Base-by-base conservation (phyloP, 2,113 vertebrate species). In the Ailurus styani region DNA sequence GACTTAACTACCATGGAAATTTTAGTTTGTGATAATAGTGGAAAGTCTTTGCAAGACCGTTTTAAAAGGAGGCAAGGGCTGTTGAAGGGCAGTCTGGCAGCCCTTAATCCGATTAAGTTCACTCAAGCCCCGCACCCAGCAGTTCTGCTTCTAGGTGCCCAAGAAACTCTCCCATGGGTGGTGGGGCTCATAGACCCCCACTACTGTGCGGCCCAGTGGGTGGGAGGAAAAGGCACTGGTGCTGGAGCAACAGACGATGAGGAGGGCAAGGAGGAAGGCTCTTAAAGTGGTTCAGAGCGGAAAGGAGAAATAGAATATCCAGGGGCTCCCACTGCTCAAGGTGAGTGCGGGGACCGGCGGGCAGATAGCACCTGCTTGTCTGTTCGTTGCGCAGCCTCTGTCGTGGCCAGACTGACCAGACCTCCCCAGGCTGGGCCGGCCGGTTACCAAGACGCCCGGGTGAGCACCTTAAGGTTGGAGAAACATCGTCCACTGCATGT, bases 401-500 rank as follows among this genome's bases (percentile, higher is more conserved):
- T 17, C 7, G 20, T 9, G 5, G 10, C 47, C 47, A 47, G 6
- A 47, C 13, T 3, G 5, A 29, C 31, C 21, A 87, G 62, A 23
- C 11, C 20, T 25, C n/a, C 72, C 50, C 45, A 14, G 40, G 14
- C 60, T 8, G 0, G 29, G 8, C 23, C n/a, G 3, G 21, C 34
- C 17, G 8, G 11, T 27, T 42, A 10, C 68, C 57, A 40, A 40
- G 75, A 64, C 40, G 52, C 31, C 18, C 40, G 10, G 25, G 18
- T 5, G 52, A n/a, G 27, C 40, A 31, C 25, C 4, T 1, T 3
- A 15, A 57, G 29, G 31, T 45, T 3, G 54, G 27, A 45, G 52
- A 50, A 29, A 62, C 21, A 3, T 15, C 3, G 1, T 21, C 81
- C 42, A 21, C 1, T 5, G 37, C 79, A n/a, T 9, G 10, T 0